Conservation (phyloP, 1,140 invertebrate genomes). For the Nephila pilipes region DNA sequence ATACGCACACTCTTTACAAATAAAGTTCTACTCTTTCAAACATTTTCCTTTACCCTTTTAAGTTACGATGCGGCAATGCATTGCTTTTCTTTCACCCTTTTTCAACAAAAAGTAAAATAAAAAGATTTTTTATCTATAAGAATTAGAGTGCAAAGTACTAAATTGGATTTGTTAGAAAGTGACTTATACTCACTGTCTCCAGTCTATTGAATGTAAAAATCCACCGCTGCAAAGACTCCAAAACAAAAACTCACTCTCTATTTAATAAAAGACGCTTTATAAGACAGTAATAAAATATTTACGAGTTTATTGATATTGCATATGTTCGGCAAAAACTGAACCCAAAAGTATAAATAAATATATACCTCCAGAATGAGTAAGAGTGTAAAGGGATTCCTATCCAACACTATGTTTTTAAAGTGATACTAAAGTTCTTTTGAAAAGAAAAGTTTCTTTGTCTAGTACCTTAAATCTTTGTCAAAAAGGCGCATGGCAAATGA, state of each 20-base stretch:
- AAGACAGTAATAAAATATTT: slow-evolving; percentile 19
- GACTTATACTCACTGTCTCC: slow-evolving; percentile 21
- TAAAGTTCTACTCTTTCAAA: slow-evolving; percentile 32
- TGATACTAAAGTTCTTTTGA: no score
- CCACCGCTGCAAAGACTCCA: not conserved
- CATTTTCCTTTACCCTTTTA: slow-evolving; percentile 35
- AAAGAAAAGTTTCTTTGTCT: no score
- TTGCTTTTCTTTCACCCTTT: not conserved
- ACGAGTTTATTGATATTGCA: not conserved
- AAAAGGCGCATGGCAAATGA: no score
- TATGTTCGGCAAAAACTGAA: not conserved
- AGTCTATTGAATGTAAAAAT: not conserved
- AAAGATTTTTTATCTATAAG: not conserved
- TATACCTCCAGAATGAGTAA: no score
- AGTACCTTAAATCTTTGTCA: no score
- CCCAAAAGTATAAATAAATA: not conserved
- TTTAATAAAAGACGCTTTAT: slow-evolving; percentile 1
- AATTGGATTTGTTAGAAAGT: slow-evolving; percentile 53
- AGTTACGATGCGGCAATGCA: slow-evolving; percentile 10
- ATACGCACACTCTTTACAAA: slow-evolving; percentile 5
- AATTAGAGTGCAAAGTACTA: slow-evolving; percentile 53
- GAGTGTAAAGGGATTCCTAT: no score
- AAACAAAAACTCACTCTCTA: not conserved
- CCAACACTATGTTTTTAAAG: no score
- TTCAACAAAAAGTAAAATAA: not conserved